Conservation (phyloP, 2,888 invertebrate species). For the Trypoxylon attenuatum region DNA sequence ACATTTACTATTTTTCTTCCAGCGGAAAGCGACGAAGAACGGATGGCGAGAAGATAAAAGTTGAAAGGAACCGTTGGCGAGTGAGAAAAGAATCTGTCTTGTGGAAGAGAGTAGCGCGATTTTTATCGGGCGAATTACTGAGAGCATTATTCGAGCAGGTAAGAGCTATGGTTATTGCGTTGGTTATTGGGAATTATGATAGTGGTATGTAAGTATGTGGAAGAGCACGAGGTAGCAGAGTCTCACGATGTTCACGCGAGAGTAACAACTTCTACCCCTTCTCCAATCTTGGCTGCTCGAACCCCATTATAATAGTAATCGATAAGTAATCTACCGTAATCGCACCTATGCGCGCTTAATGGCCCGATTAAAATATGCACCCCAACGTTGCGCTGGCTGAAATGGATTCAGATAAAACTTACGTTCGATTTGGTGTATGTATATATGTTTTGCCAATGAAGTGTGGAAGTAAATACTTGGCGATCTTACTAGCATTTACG, state of each 20-base stretch:
- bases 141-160: slow-evolving; percentile 58
- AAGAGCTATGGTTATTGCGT: slow-evolving; percentile 64
- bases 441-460: too few species aligned
- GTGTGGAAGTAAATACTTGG: too few species aligned
- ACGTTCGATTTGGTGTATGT: too few species aligned
- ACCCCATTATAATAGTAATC: slow-evolving; percentile 64
- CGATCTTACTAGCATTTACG: too few species aligned
- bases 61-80: too few species aligned
- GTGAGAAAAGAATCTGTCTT: too few species aligned
- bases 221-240: slow-evolving; percentile 50
- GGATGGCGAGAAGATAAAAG: too few species aligned
- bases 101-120: slow-evolving; percentile 21
- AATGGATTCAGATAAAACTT: too few species aligned
- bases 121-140: slow-evolving; percentile 56
- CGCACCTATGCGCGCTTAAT: slow-evolving; percentile 58
- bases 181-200: slow-evolving; percentile 68
- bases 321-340: slow-evolving; percentile 67
- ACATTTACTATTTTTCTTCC: too few species aligned
- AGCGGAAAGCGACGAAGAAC: too few species aligned
- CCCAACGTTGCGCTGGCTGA: too few species aligned
- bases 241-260: slow-evolving; percentile 31
- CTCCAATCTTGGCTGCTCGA: slow-evolving; percentile 22
- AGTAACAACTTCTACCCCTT: slow-evolving; percentile 19
- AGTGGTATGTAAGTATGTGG: slow-evolving; percentile 51
- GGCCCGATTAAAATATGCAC: too few species aligned